Evolutionary conservation across 2,888 invertebrate genomes (phyloP).

Genomic region (Erebia aethiops): DNA sequence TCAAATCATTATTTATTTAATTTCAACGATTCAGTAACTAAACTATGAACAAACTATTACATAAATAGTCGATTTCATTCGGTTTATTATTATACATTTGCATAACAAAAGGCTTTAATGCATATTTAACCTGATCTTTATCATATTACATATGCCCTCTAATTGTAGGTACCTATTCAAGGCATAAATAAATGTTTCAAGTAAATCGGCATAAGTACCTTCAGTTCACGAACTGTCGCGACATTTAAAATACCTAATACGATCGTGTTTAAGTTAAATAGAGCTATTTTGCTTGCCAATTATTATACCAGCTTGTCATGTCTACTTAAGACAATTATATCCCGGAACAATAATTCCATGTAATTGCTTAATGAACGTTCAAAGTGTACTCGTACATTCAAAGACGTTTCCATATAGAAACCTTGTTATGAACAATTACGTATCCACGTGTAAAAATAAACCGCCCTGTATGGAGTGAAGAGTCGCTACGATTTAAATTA

Average conservation of each 20-base stretch:
- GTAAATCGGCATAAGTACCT: not conserved
- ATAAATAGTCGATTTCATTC: too few species aligned
- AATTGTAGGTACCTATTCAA: not conserved
- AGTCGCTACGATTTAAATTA: slow-evolving; percentile 8
- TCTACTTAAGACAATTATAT: slow-evolving; percentile 60
- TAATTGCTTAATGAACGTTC: slow-evolving; percentile 72
- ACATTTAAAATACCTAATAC: slow-evolving; percentile 44
- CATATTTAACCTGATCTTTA: not conserved
- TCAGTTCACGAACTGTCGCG: slow-evolving; percentile 16
- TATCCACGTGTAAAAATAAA: slow-evolving; percentile 53
- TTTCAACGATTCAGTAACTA: too few species aligned
- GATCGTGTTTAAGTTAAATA: slow-evolving; percentile 53
- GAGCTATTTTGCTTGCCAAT: slow-evolving; percentile 53
- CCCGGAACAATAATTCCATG: slow-evolving; percentile 61
- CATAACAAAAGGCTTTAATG: not conserved
- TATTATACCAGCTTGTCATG: slow-evolving; percentile 55
- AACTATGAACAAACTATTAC: too few species aligned
- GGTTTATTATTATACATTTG: not conserved
- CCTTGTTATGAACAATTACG: slow-evolving; percentile 58
- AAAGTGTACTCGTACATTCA: slow-evolving; percentile 47
- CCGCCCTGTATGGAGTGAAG: slow-evolving; percentile 41
- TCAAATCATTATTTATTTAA: too few species aligned
- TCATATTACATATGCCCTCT: not conserved
- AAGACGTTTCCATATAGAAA: slow-evolving; percentile 57
- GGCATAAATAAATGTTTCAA: slow-evolving; percentile 6